Base-by-base conservation (phyloP, 2,797 vertebrate species). In the Perodicticus potto region DNA sequence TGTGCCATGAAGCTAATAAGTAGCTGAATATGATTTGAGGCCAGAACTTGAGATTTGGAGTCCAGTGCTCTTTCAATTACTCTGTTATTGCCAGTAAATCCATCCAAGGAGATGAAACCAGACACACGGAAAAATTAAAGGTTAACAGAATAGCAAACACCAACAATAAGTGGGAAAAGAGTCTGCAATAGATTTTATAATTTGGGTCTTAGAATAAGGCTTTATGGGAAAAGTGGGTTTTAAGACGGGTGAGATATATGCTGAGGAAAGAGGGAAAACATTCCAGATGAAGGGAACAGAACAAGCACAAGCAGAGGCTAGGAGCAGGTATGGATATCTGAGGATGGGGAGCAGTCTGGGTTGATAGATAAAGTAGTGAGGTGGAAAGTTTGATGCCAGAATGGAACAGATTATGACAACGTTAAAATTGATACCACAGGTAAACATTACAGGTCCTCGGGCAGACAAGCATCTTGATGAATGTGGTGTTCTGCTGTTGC, bases 21-120 rank as follows among this genome's bases (percentile, higher is more conserved):
- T 77, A 78, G 53, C 45, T 72, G 7, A 90, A 67, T 73, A n/a
- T 61, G 11, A 82, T 65, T 84, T 86, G 22, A 94, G 95, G 8
- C 1, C 61, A 87, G 37, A 92, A 59, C 7, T 87, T 4, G 3
- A 84, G 53, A 94, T 55, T 76, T 8, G n/a, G 88, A 85, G 63
- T 16, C 32, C 29, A 29, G 23, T 45, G 63, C 23, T 87, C 32
- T 57, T 86, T 90, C 45, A 72, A 8, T 40, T 53, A 63, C 6
- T 55, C 0, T 12, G 16, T n/a, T 65, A 5, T 23, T 76, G 32
- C 6, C 65, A 93, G 13, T 49, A 49, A 78, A 57, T 57, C 40
- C 19, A 22, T 49, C 27, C 40, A 6, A 11, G 5, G 76, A 92
- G n/a, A 37, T 63, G 27, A 69, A 45, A 45, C 17, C 65, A 91